A percentile compares a stretch with the other conserved stretches of the same genome.
Conservation (phyloP, 2,888 invertebrate genomes). For the Xylocampa areola region DNA sequence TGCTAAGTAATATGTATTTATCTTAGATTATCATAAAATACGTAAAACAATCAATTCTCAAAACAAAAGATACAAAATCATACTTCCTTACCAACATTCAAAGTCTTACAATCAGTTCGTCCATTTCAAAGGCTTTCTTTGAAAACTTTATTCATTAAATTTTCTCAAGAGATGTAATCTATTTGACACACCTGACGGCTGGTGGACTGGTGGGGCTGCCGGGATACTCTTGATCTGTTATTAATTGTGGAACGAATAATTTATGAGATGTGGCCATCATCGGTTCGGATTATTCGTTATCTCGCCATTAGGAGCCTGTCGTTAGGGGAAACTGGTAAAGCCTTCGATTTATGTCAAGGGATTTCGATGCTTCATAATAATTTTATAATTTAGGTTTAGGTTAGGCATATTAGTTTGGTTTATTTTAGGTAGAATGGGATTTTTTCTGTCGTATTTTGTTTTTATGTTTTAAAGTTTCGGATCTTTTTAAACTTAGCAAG, state of each 20-base stretch:
- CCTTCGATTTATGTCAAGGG: constrained; percentile 22
- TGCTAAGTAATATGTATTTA: too few species aligned
- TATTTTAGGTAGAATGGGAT: too few species aligned
- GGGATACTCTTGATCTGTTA: constrained; percentile 65
- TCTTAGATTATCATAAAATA: too few species aligned
- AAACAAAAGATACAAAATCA: constrained; percentile 28
- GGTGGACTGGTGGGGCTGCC: constrained; percentile 54
- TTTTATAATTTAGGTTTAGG: too few species aligned
- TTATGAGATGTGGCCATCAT: constrained; percentile 78
- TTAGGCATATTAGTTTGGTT: too few species aligned
- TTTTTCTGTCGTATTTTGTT: too few species aligned
- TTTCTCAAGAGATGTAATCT: constrained; percentile 69
- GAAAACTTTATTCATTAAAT: constrained; percentile 75
- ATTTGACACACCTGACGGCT: constrained; percentile 71
- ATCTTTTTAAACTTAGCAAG: too few species aligned
- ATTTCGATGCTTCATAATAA: constrained; percentile 29
- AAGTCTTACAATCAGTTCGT: constrained; percentile 27
- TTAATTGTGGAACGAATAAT: constrained; percentile 78
- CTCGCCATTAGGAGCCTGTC: constrained; percentile 74
- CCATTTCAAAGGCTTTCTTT: constrained; percentile 50
- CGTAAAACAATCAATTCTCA: not conserved
- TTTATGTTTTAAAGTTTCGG: too few species aligned
- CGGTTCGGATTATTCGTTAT: constrained; percentile 78
- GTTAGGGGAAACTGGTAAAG: constrained; percentile 55
- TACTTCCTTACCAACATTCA: constrained; percentile 5